A percentile compares a stretch with the other conserved stretches of the same genome.
Conservation (phyloP, 2,888 invertebrate genomes). For the Tetheella fluctuosa region DNA sequence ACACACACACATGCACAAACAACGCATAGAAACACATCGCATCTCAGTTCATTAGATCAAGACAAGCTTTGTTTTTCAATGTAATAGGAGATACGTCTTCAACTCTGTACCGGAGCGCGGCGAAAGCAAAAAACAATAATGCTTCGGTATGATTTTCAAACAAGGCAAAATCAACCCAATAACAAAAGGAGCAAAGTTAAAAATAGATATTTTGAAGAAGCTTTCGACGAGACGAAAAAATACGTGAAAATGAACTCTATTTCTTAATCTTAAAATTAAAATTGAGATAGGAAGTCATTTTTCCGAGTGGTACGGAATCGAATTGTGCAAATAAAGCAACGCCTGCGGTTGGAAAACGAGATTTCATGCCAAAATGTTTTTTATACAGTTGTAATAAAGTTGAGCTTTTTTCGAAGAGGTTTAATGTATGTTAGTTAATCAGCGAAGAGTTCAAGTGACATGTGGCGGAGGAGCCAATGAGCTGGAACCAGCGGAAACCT, state of each 20-base stretch:
- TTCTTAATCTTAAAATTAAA: slow-evolving; percentile 11
- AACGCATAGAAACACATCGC: slow-evolving; percentile 14
- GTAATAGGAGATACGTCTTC: slow-evolving; percentile 17
- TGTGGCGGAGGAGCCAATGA: slow-evolving; percentile 16
- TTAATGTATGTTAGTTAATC: slow-evolving; percentile 17
- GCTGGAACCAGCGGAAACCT: slow-evolving; percentile 1
- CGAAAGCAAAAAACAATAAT: slow-evolving; percentile 17
- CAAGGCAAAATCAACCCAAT: not conserved
- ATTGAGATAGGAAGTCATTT: slow-evolving; percentile 9
- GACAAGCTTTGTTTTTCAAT: slow-evolving; percentile 26
- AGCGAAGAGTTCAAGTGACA: slow-evolving; percentile 22
- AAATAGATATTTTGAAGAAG: not conserved
- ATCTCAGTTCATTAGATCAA: slow-evolving; percentile 23
- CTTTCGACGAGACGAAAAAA: not conserved
- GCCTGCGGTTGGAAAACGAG: not conserved
- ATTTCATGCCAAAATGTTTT: not conserved
- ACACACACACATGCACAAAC: slow-evolving; percentile 2
- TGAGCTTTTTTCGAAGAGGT: not conserved
- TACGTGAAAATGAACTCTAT: slow-evolving; percentile 4
- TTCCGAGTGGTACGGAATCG: slow-evolving; percentile 7
- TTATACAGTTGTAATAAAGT: not conserved
- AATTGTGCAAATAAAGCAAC: slow-evolving; percentile 5
- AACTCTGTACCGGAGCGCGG: slow-evolving; percentile 13
- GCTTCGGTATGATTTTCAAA: not conserved
- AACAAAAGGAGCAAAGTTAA: not conserved